phyloP scores from a whole-genome alignment of 2,113 vertebrate genomes.

The Megaceryle torquata region DNA sequence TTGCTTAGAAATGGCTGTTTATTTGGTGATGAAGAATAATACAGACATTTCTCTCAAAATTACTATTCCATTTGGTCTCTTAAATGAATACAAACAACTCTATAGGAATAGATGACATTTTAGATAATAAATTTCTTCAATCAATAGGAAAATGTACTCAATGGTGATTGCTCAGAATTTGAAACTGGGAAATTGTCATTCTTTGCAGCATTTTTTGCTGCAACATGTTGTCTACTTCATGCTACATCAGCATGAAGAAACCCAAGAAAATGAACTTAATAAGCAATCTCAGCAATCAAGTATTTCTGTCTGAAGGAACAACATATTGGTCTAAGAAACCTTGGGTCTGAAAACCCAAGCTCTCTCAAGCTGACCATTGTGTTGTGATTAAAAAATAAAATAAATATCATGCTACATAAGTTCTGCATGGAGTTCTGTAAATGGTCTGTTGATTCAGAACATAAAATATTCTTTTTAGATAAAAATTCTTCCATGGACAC shows the following conservation, averaged over 20 bases:
- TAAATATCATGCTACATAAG: accelerated
- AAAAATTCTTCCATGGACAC: neutral
- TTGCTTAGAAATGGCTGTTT: neutral
- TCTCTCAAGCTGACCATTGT: neutral
- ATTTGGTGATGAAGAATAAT: neutral
- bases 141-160: neutral
- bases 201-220: neutral
- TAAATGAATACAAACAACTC: neutral
- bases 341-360: neutral
- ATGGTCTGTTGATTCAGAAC: neutral
- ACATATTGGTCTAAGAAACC: neutral
- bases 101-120: neutral
- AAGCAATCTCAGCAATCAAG: neutral
- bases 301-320: neutral
- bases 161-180: neutral
- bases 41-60: neutral
- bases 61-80: neutral
- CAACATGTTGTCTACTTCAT: neutral
- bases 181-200: neutral
- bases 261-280: neutral
- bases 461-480: neutral
- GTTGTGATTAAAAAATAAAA: neutral
- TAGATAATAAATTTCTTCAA: neutral
- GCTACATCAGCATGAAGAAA: neutral
- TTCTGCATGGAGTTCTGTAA: neutral